A percentile compares a stretch with the other conserved stretches of the same genome.
These are phyloP conservation scores for Pollimyrus isidori DNA, from an alignment of 2,113 vertebrate species.

Conservation along the genomic window DNA sequence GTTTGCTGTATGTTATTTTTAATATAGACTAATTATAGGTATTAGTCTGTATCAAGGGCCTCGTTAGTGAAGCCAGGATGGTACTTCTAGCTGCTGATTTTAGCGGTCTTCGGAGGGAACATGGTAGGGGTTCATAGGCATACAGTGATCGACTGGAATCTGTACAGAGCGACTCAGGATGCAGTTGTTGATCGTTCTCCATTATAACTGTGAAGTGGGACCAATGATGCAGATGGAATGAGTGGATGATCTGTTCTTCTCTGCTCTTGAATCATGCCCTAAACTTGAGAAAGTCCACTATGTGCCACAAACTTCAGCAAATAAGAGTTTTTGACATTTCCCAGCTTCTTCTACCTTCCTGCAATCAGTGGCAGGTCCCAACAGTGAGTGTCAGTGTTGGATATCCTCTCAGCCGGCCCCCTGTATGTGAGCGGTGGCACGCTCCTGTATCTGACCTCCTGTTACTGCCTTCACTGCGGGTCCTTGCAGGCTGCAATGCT, in stretches of 20 bases:
- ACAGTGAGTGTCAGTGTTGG: not conserved
- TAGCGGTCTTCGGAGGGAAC: not conserved
- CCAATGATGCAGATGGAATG: not conserved
- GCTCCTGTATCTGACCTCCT: not conserved
- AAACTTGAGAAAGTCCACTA: not conserved
- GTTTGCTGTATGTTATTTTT: not conserved
- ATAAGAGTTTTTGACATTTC: not conserved
- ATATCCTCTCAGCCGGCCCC: not conserved
- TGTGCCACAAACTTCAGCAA: not conserved
- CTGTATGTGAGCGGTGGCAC: not conserved
- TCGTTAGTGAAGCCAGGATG: not conserved
- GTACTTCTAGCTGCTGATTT: not conserved
- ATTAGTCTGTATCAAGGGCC: conserved; percentile 5
- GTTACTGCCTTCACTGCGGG: not conserved
- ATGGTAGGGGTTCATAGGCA: not conserved
- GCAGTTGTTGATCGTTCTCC: not conserved
- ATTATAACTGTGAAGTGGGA: not conserved
- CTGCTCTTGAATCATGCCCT: not conserved
- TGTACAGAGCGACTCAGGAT: not conserved
- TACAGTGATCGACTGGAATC: not conserved
- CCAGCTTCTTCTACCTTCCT: not conserved
- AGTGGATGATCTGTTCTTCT: not conserved
- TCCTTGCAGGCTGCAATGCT: not conserved
- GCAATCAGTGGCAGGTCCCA: not conserved
- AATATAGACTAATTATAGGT: not conserved